phyloP scores from a whole-genome alignment of 2,888 invertebrate genomes.

The Phalangium opilio region DNA sequence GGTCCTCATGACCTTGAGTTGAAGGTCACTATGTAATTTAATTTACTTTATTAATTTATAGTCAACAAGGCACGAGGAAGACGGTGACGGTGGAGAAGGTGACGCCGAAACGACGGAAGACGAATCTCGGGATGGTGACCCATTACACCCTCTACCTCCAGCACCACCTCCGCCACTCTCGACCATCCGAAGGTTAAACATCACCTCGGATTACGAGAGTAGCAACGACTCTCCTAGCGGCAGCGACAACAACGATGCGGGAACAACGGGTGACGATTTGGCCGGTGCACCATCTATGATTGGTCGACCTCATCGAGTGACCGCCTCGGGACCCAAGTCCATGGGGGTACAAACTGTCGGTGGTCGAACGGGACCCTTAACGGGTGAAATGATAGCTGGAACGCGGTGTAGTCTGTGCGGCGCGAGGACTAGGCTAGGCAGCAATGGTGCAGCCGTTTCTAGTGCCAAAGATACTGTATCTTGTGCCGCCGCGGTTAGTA shows the following conservation, averaged over 20 bases:
- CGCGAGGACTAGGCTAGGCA: constrained; percentile 1
- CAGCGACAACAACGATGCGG: constrained; percentile 15
- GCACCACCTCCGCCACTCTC: constrained; percentile 17
- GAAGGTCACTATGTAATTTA: not conserved
- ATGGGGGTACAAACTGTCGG: constrained; percentile 8
- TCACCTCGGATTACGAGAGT: constrained; percentile 29
- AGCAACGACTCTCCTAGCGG: constrained; percentile 33
- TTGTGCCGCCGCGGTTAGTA: too few relatives aligned
- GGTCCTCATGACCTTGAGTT: not conserved
- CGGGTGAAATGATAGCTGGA: not conserved
- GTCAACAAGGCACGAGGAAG: constrained; percentile 1
- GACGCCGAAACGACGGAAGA: constrained; percentile 16
- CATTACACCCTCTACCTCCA: constrained; percentile 9
- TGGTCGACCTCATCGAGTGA: not conserved
- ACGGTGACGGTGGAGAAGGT: constrained; percentile 5
- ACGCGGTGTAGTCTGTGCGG: constrained; percentile 13
- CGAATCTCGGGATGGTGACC: constrained; percentile 9
- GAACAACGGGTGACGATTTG: not conserved
- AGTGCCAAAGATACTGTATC: too few relatives aligned
- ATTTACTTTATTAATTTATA: constrained; percentile 5
- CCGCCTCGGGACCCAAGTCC: constrained; percentile 5
- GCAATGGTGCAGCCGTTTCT: too few relatives aligned
- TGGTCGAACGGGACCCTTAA: not conserved
- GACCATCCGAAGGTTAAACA: constrained; percentile 18
- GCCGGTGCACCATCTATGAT: not conserved